Conservation (phyloP, 2,888 invertebrate genomes). For the Luperina testacea region DNA sequence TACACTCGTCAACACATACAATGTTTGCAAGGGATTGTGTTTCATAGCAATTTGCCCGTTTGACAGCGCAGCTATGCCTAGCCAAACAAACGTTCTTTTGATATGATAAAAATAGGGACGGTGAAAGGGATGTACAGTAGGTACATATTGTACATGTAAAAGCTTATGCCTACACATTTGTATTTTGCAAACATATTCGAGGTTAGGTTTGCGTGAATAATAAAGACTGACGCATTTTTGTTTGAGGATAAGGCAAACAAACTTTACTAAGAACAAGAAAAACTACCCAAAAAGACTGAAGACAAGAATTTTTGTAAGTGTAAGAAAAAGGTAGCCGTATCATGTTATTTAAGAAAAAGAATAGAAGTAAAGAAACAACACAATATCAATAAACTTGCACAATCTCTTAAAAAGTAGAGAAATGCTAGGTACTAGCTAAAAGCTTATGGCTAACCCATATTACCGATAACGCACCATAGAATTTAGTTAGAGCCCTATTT, state of each 20-base stretch:
- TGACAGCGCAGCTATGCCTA: slow-evolving; percentile 68
- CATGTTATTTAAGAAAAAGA: background rate
- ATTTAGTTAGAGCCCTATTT: too few relatives aligned
- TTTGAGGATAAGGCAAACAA: slow-evolving; percentile 2
- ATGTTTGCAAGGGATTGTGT: slow-evolving; percentile 69
- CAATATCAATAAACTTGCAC: background rate
- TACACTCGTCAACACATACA: slow-evolving; percentile 64
- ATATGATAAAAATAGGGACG: slow-evolving; percentile 51
- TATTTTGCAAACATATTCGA: slow-evolving; percentile 41
- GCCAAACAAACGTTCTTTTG: slow-evolving; percentile 53
- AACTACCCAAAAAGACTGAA: background rate
- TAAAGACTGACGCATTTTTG: slow-evolving; percentile 15
- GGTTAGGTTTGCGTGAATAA: slow-evolving; percentile 30
- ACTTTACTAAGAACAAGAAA: slow-evolving; percentile 4
- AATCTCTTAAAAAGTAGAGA: background rate
- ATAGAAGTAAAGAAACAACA: background rate
- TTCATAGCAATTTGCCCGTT: slow-evolving; percentile 70
- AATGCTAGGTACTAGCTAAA: too few relatives aligned
- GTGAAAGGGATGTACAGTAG: slow-evolving; percentile 30
- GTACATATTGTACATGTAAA: slow-evolving; percentile 33
- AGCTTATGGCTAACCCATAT: background rate
- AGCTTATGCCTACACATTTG: slow-evolving; percentile 36
- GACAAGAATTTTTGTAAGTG: background rate
- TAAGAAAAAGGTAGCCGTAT: background rate
- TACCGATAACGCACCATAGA: background rate